phyloP scores from a whole-genome alignment of 2,797 vertebrate species.

The Artibeus jamaicensis region DNA sequence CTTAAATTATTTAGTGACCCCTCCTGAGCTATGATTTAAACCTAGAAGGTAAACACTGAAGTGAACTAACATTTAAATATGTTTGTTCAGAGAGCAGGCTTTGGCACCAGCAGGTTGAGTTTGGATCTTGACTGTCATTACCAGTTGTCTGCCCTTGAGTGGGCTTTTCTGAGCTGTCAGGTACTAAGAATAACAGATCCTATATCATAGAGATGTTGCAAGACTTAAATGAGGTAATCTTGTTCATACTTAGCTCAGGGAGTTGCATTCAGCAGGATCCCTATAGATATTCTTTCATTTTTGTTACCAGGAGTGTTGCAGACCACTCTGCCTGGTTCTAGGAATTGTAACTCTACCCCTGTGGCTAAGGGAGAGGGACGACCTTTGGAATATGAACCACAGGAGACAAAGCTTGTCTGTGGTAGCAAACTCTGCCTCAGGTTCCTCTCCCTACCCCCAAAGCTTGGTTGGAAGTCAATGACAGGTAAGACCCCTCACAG shows the following conservation, averaged over 20 bases:
- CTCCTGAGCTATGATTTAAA: not conserved
- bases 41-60: not conserved
- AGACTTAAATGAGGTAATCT: not conserved
- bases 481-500: too few relatives aligned
- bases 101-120: not conserved
- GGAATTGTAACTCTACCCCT: too few relatives aligned
- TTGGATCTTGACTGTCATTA: not conserved
- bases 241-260: not conserved
- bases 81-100: not conserved
- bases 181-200: not conserved
- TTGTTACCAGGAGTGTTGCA: not conserved
- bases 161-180: not conserved
- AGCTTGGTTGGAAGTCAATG: too few relatives aligned
- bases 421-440: too few relatives aligned
- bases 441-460: too few relatives aligned
- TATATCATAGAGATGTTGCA: not conserved
- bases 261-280: not conserved
- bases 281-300: not conserved
- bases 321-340: too few relatives aligned
- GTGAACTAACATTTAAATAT: not conserved
- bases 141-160: not conserved
- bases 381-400: too few relatives aligned
- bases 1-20: not conserved
- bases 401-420: too few relatives aligned
- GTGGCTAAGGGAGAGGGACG: too few relatives aligned